Conservation (phyloP, 1,140 invertebrate species). For the Phthorimaea operculella region DNA sequence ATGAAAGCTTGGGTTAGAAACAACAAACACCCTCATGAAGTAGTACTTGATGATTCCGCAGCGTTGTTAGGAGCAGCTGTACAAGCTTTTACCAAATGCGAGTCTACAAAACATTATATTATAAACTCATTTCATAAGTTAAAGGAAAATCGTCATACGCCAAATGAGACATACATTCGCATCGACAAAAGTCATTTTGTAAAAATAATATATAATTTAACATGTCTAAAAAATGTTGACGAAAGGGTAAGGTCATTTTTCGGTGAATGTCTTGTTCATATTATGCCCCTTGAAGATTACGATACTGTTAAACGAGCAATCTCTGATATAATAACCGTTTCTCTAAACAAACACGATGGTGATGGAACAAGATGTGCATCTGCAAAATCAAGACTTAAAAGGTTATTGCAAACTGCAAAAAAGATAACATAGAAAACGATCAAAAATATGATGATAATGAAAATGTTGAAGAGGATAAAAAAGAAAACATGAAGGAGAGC, state of each 20-base stretch:
- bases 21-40: background rate
- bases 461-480: background rate
- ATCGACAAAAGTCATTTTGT: background rate
- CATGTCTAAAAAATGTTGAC: background rate
- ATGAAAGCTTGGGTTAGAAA: constrained; percentile 1
- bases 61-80: background rate
- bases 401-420: background rate
- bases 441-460: background rate
- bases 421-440: background rate
- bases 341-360: background rate
- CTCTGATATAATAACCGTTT: background rate
- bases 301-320: background rate
- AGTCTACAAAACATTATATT: background rate
- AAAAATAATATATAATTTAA: background rate
- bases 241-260: background rate
- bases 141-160: background rate
- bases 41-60: background rate
- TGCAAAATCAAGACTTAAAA: background rate
- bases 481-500: background rate
- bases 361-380: background rate
- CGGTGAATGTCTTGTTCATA: background rate
- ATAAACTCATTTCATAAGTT: background rate
- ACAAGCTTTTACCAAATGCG: background rate
- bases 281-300: background rate
- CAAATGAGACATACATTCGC: background rate